These are phyloP conservation scores for Drymodes brunneopygia DNA, from an alignment of 2,113 vertebrate genomes.

Conservation along the genomic window DNA sequence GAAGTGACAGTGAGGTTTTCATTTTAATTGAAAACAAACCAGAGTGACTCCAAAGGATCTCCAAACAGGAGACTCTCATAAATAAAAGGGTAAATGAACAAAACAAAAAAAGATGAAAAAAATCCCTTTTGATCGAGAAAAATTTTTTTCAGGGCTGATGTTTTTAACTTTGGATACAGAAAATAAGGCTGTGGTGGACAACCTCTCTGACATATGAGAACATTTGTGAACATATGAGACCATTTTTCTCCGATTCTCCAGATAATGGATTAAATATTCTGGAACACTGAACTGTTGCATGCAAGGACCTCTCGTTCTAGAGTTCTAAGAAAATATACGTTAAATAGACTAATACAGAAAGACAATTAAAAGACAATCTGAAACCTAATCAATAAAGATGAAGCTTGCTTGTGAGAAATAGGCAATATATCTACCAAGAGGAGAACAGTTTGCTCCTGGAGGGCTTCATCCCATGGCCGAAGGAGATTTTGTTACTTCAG, in stretches of 20 bases:
- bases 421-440: neutral
- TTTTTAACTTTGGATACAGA: neutral
- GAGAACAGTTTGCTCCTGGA: rapidly evolving
- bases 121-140: neutral
- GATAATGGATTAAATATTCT: neutral
- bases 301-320: rapidly evolving
- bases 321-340: neutral
- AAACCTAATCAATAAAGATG: neutral
- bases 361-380: neutral
- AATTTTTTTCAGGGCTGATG: rapidly evolving
- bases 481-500: rapidly evolving
- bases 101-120: neutral
- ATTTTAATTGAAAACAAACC: neutral
- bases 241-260: neutral
- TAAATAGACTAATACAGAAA: neutral
- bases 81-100: neutral
- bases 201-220: neutral
- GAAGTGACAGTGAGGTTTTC: neutral
- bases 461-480: neutral
- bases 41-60: neutral
- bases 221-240: neutral
- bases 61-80: neutral
- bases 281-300: neutral
- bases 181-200: neutral
- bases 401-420: neutral